These are phyloP conservation scores for Tetraodon nigroviridis DNA, from an alignment of 2,113 vertebrate species.

Conservation along the genomic window DNA sequence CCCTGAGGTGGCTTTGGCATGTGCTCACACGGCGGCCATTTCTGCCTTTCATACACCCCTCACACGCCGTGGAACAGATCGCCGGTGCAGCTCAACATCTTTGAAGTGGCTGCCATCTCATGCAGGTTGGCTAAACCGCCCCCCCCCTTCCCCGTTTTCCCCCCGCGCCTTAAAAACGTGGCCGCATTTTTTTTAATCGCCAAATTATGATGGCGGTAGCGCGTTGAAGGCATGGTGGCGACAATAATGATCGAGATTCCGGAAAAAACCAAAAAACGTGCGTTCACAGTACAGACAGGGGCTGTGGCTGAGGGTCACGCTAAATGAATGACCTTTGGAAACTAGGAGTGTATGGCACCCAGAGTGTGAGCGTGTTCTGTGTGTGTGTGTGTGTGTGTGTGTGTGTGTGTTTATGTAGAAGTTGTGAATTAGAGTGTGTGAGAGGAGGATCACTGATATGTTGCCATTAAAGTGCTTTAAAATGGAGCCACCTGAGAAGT, in stretches of 20 bases:
- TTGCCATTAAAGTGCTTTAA: constrained; percentile 66
- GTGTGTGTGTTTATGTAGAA: constrained; percentile 24
- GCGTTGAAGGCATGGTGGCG: constrained; percentile 42
- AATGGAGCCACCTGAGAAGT: constrained; percentile 66
- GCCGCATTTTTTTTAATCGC: constrained; percentile 44
- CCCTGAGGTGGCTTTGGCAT: constrained; percentile 76
- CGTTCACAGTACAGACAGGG: constrained; percentile 26
- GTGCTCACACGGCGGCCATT: constrained; percentile 70
- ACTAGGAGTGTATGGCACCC: constrained; percentile 25
- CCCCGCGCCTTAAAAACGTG: constrained; percentile 57
- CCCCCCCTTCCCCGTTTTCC: constrained; percentile 32
- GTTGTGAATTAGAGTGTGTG: background rate
- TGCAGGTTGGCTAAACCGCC: constrained; percentile 67
- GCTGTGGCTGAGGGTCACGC: constrained; percentile 33
- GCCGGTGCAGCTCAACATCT: constrained; percentile 62
- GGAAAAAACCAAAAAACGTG: constrained; percentile 21
- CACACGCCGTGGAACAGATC: constrained; percentile 71
- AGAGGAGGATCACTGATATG: constrained; percentile 55
- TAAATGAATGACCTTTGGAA: constrained; percentile 30
- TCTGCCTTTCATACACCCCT: constrained; percentile 75
- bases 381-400: constrained; percentile 22
- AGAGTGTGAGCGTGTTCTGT: constrained; percentile 44
- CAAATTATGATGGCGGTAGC: constrained; percentile 50
- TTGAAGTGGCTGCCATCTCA: constrained; percentile 78
- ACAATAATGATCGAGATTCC: constrained; percentile 55